phyloP scores from a whole-genome alignment of 2,113 vertebrate species.

The Hystrix cristata region DNA sequence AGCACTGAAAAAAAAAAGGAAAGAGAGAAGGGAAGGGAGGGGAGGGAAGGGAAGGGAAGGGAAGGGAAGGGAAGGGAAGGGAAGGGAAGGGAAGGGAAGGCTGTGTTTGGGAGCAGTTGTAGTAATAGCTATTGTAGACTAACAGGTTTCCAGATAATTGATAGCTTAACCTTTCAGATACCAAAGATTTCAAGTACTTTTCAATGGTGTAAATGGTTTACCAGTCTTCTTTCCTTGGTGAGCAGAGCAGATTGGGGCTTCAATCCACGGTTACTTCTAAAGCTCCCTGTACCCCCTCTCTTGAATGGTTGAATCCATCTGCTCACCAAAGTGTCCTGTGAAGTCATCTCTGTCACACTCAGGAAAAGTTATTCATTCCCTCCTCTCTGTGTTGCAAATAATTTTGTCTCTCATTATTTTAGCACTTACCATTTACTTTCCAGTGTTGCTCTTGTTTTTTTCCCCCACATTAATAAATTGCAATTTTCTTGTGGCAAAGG shows the following conservation, averaged over 20 bases:
- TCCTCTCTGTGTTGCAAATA: not conserved
- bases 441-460: not conserved
- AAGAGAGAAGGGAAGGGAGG: not conserved
- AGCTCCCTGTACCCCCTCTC: not conserved
- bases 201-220: not conserved
- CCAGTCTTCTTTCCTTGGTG: not conserved
- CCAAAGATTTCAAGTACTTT: constrained; percentile 20
- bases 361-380: not conserved
- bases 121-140: not conserved
- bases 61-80: not conserved
- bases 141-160: not conserved
- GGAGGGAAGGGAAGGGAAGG: not conserved
- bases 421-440: not conserved
- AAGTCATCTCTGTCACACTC: not conserved
- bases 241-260: not conserved
- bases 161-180: not conserved
- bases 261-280: not conserved
- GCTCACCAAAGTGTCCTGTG: not conserved
- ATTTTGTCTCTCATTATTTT: not conserved
- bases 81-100: not conserved
- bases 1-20: not conserved
- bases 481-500: not conserved
- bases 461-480: not conserved
- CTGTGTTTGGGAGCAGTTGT: not conserved
- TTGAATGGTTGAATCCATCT: not conserved